Evolutionary conservation across 2,888 invertebrate genomes (phyloP).

Genomic region (Harpalus rubripes): DNA sequence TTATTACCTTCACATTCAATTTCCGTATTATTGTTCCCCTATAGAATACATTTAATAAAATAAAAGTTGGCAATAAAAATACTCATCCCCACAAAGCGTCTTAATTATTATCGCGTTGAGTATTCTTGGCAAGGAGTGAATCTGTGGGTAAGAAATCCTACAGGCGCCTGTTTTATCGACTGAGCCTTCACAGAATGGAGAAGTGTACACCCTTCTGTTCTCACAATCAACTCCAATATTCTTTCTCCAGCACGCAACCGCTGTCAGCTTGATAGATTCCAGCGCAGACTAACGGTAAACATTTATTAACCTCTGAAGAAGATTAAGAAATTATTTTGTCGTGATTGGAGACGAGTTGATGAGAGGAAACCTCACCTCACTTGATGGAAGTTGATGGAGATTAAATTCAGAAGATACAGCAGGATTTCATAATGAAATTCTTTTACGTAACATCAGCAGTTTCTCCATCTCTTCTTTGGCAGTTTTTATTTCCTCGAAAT

Average conservation of each 20-base stretch:
- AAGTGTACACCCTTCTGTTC: conserved; percentile 5
- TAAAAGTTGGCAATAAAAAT: background rate
- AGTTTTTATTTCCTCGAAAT: background rate
- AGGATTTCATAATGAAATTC: background rate
- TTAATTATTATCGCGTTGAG: background rate
- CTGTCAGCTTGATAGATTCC: conserved; percentile 35
- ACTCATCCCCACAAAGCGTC: background rate
- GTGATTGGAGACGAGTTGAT: conserved; percentile 22
- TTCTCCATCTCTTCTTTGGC: background rate
- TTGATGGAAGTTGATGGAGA: background rate
- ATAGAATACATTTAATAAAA: background rate
- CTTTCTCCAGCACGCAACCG: background rate
- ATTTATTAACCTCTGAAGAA: conserved; percentile 31
- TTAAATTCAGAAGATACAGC: conserved; percentile 21
- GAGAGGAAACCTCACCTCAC: conserved; percentile 8
- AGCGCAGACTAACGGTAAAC: conserved; percentile 26
- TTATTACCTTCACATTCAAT: background rate
- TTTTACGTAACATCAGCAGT: background rate
- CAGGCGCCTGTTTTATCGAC: conserved; percentile 25
- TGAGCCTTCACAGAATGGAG: background rate
- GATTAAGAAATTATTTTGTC: conserved; percentile 39
- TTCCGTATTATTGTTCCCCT: background rate
- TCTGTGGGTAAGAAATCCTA: conserved; percentile 11
- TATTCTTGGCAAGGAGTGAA: background rate
- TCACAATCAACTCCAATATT: conserved; percentile 30